Evolutionary conservation across 2,113 vertebrate species (phyloP).

Genomic region (Dendrocopos noguchii): DNA sequence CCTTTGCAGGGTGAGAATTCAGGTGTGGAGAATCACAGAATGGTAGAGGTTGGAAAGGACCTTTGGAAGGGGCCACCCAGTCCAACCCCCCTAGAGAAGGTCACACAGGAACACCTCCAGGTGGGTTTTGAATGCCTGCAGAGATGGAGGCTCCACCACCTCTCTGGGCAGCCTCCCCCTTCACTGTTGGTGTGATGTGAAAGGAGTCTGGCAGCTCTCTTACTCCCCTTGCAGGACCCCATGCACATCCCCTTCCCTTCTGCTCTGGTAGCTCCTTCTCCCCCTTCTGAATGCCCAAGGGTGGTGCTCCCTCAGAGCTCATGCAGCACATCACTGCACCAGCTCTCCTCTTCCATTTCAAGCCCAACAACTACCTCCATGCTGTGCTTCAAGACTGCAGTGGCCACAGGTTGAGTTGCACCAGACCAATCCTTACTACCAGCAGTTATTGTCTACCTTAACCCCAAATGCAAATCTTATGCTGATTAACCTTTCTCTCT

Average conservation of each 20-base stretch:
- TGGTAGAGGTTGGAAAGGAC: too few species aligned
- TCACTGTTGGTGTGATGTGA: rapidly evolving
- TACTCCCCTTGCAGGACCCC: not conserved
- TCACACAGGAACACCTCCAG: too few species aligned
- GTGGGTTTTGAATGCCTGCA: too few species aligned
- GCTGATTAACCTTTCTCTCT: not conserved
- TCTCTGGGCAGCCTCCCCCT: too few species aligned
- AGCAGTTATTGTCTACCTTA: not conserved
- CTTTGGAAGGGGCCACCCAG: too few species aligned
- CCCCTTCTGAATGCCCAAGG: too few species aligned
- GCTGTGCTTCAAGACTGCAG: not conserved
- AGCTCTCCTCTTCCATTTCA: not conserved
- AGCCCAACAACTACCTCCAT: not conserved
- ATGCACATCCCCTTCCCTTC: rapidly evolving
- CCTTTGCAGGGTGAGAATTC: not conserved
- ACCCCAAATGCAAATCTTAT: not conserved
- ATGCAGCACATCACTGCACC: rapidly evolving
- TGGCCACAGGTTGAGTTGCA: not conserved
- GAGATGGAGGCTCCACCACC: too few species aligned
- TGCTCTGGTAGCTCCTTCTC: too few species aligned
- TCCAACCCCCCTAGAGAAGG: too few species aligned
- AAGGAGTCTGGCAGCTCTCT: not conserved
- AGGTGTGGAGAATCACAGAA: not conserved
- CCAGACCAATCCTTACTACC: not conserved
- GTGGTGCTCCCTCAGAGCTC: not conserved